phyloP scores from a whole-genome alignment of 2,113 vertebrate species.

The Oceanites oceanicus region DNA sequence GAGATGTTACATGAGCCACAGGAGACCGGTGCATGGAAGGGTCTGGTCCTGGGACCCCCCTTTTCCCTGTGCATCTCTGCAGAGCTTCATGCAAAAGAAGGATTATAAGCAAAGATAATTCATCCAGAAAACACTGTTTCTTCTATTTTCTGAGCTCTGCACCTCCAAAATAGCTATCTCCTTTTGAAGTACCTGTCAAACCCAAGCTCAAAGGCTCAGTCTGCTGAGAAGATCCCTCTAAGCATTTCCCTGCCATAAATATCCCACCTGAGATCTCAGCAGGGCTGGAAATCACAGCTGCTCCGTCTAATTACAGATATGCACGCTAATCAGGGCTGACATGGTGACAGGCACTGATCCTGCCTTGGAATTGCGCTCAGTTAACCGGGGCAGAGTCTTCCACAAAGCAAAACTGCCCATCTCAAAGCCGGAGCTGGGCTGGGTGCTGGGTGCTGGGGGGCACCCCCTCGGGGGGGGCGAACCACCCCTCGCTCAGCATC shows the following conservation, averaged over 20 bases:
- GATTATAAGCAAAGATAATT: not conserved
- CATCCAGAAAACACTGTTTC: not conserved
- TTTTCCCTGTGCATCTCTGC: not conserved
- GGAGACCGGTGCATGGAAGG: not conserved
- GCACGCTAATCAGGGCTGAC: not conserved
- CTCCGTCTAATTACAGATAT: conserved; percentile 52
- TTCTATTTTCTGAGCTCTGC: conserved; percentile 2
- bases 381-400: not conserved
- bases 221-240: not conserved
- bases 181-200: conserved; percentile 20
- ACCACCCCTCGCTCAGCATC: not conserved
- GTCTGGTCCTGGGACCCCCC: not conserved
- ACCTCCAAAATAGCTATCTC: not conserved
- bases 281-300: conserved; percentile 45
- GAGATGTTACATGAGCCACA: not conserved
- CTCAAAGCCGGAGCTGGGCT: not conserved
- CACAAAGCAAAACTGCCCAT: not conserved
- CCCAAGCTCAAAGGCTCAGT: conserved; percentile 4
- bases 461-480: not conserved
- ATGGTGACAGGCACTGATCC: not conserved
- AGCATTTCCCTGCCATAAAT: conserved; percentile 11
- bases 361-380: not conserved
- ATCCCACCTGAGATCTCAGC: conserved; percentile 35
- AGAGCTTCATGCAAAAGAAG: not conserved
- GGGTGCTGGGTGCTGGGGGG: not conserved